phyloP scores from a whole-genome alignment of 2,113 vertebrate species.

The Meriones unguiculatus region DNA sequence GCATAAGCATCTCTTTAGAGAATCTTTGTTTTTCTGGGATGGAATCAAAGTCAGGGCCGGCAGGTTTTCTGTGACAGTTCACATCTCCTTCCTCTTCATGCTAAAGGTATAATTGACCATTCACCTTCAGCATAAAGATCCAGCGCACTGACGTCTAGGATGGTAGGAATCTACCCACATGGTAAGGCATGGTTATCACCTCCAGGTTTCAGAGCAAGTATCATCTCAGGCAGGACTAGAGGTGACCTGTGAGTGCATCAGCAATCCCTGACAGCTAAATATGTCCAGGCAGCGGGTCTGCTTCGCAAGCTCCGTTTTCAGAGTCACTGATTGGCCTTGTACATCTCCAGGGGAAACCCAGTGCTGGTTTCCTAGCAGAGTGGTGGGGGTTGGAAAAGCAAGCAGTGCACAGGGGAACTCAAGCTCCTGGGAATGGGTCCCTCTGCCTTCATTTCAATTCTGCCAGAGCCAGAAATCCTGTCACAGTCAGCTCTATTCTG shows the following conservation, averaged over 20 bases:
- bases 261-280: not conserved
- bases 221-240: not conserved
- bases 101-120: not conserved
- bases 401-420: accelerated
- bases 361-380: not conserved
- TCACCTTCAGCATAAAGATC: not conserved
- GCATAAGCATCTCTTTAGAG: not conserved
- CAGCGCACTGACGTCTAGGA: not conserved
- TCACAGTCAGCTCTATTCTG: not conserved
- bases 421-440: not conserved
- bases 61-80: not conserved
- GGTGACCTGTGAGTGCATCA: not conserved
- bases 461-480: not conserved
- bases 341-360: not conserved
- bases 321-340: not conserved
- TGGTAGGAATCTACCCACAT: not conserved
- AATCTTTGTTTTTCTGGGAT: not conserved
- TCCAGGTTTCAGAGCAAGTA: not conserved
- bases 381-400: not conserved
- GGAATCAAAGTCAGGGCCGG: not conserved
- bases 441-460: not conserved
- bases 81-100: not conserved
- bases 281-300: not conserved
- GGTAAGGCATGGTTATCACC: not conserved
- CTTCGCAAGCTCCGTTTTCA: not conserved